Conservation (phyloP, 1,140 invertebrate genomes). For the Hestina assimilis region DNA sequence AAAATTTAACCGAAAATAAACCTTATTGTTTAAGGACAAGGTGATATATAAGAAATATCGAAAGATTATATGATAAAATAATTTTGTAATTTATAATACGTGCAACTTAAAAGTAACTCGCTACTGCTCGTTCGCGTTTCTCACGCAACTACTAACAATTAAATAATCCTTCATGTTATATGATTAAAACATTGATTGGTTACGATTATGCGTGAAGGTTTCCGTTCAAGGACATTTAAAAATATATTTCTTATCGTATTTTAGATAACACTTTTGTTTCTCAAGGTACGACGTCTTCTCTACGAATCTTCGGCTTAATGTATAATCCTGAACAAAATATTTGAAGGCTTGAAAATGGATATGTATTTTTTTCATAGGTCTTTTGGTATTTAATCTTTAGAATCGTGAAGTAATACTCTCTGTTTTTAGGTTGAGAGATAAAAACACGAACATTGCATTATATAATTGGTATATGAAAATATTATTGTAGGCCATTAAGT, state of each 20-base stretch:
- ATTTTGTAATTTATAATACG: slow-evolving; percentile 37
- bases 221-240: not conserved
- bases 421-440: no score
- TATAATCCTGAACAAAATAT: no score
- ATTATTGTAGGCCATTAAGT: no score
- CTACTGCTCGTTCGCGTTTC: slow-evolving; percentile 70
- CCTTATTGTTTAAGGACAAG: slow-evolving; percentile 33
- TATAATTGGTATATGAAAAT: no score
- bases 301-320: no score
- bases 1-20: slow-evolving; percentile 24
- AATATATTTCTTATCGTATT: not conserved
- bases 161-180: slow-evolving; percentile 62
- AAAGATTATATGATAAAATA: not conserved
- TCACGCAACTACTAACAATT: slow-evolving; percentile 69
- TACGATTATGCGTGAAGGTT: slow-evolving; percentile 30
- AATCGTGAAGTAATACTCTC: no score
- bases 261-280: no score
- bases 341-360: no score
- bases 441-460: no score
- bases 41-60: not conserved
- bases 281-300: no score
- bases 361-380: no score
- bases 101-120: slow-evolving; percentile 61
- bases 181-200: slow-evolving; percentile 58
- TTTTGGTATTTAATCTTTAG: no score